These are phyloP conservation scores for Drosophila sp. DNA, from an alignment of 1,140 invertebrate genomes.

Conservation along the genomic window DNA sequence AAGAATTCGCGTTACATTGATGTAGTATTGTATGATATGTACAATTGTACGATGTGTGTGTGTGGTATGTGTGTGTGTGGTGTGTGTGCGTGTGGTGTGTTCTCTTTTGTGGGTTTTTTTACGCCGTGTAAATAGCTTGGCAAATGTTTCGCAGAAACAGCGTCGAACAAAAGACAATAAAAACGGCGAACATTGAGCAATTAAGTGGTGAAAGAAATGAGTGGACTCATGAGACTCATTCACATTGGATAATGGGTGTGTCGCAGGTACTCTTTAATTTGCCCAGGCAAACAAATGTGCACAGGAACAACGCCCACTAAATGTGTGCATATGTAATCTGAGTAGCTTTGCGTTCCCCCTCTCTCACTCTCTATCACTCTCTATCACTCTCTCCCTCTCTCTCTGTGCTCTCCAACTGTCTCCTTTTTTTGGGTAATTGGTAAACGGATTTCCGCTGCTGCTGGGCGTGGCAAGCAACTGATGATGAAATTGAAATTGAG, in stretches of 20 bases:
- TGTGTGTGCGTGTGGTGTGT: constrained; percentile 42
- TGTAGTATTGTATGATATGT: constrained; percentile 13
- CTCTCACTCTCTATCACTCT: neutral
- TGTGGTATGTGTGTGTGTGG: constrained; percentile 4
- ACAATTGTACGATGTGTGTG: neutral
- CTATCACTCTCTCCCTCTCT: neutral
- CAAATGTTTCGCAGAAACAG: constrained; percentile 55
- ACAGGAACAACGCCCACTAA: constrained; percentile 42
- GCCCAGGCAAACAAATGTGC: constrained; percentile 29
- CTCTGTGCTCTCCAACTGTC: neutral
- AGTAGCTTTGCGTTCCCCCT: constrained; percentile 37
- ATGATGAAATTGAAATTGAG: constrained; percentile 75
- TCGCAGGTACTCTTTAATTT: constrained; percentile 53
- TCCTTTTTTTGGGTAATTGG: constrained; percentile 63
- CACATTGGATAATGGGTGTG: constrained; percentile 39
- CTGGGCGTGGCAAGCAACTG: constrained; percentile 68
- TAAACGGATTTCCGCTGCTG: constrained; percentile 76
- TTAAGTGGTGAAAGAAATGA: constrained; percentile 65
- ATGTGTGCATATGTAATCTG: constrained; percentile 68
- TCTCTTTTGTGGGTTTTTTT: constrained; percentile 46
- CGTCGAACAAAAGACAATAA: constrained; percentile 74
- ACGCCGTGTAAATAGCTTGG: constrained; percentile 62
- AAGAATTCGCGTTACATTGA: constrained; percentile 75
- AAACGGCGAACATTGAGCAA: constrained; percentile 64
- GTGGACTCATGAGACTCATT: constrained; percentile 31